A percentile compares a stretch with the other conserved stretches of the same genome.
Evolutionary conservation across 2,888 invertebrate species (phyloP).

Genomic region (Drosophila nr. fundita): DNA sequence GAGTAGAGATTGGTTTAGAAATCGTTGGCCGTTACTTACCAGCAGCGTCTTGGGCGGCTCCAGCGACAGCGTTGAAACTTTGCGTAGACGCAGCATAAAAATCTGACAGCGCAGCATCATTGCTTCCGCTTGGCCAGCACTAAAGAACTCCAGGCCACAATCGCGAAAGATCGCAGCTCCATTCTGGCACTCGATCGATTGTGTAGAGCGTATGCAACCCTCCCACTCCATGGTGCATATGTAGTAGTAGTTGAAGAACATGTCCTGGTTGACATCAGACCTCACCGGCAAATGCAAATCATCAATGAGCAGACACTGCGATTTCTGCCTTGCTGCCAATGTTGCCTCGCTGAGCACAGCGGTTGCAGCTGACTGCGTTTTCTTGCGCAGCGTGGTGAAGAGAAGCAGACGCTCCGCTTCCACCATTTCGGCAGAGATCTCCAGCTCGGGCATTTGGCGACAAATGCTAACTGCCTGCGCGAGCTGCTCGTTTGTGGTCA

Average conservation of each 20-base stretch:
- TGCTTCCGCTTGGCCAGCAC: conserved; percentile 36
- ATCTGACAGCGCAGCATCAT: conserved; percentile 85
- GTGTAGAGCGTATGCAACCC: conserved; percentile 82
- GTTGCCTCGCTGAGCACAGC: conserved; percentile 1
- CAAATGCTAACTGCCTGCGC: conserved; percentile 85
- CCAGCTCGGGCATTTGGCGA: conserved; percentile 85
- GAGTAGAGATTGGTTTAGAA: background rate
- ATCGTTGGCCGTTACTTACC: conserved; percentile 43
- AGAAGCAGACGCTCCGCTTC: conserved; percentile 86
- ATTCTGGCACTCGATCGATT: conserved; percentile 81
- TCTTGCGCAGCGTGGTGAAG: conserved; percentile 77
- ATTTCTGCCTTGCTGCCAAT: conserved; percentile 24
- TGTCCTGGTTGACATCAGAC: conserved; percentile 77
- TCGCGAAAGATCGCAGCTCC: conserved; percentile 81
- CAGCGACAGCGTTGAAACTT: conserved; percentile 75
- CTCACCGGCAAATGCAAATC: conserved; percentile 80
- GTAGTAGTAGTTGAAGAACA: conserved; percentile 84
- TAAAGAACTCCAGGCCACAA: conserved; percentile 82
- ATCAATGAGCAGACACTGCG: conserved; percentile 70
- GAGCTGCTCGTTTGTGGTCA: conserved; percentile 82
- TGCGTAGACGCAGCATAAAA: conserved; percentile 85
- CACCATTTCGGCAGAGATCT: conserved; percentile 85
- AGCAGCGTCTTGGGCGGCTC: conserved; percentile 59
- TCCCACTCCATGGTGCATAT: conserved; percentile 83
- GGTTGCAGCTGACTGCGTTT: background rate